Conservation (phyloP, 2,888 invertebrate genomes). For the Polylopha cassiicola region DNA sequence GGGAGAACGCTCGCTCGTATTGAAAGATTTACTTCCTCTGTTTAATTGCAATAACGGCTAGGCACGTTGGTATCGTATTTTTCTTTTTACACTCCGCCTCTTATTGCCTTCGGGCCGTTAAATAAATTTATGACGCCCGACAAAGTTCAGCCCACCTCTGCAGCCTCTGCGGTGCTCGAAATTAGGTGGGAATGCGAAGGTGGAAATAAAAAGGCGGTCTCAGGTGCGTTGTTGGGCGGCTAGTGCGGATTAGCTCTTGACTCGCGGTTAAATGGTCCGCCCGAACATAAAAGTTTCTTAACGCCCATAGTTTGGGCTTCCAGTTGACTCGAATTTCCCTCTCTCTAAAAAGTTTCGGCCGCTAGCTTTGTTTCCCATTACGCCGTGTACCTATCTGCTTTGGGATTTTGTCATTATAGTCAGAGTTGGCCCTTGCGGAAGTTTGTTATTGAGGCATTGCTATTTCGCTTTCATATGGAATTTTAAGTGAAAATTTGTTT, state of each 20-base stretch:
- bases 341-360: constrained; percentile 51
- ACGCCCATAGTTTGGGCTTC: constrained; percentile 65
- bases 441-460: constrained; percentile 50
- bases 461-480: constrained; percentile 24
- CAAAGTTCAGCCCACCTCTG: constrained; percentile 74
- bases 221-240: constrained; percentile 65
- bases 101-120: constrained; percentile 77
- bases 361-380: constrained; percentile 55
- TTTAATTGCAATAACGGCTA: constrained; percentile 78
- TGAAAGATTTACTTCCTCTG: constrained; percentile 78
- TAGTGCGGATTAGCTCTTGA: constrained; percentile 68
- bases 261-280: constrained; percentile 66
- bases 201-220: constrained; percentile 70
- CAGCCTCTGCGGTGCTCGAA: constrained; percentile 56
- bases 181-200: constrained; percentile 73
- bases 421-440: constrained; percentile 44
- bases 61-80: constrained; percentile 78
- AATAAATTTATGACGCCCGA: constrained; percentile 77
- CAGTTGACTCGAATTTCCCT: constrained; percentile 58
- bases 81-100: constrained; percentile 77
- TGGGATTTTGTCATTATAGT: constrained; percentile 50
- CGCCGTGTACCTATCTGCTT: constrained; percentile 44
- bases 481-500: too few species aligned
- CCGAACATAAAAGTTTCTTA: constrained; percentile 73
- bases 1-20: constrained; percentile 72